A percentile compares a stretch with the other conserved stretches of the same genome.
Conservation (phyloP, 2,113 vertebrate genomes). For the Synchiropus splendidus region DNA sequence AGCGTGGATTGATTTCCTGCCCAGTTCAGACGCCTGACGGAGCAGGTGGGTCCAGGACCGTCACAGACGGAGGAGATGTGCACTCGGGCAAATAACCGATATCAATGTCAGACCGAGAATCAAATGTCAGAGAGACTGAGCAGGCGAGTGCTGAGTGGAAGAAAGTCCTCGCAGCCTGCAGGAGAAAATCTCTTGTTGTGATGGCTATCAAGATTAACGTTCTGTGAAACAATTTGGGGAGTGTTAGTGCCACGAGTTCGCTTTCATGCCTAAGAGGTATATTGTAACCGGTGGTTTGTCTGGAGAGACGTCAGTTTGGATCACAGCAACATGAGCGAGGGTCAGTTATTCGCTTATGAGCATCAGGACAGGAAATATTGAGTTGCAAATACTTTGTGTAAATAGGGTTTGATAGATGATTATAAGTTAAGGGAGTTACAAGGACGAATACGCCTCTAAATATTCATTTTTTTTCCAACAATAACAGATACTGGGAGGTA, state of each 20-base stretch:
- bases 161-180: no score
- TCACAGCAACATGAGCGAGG: constrained; percentile 1
- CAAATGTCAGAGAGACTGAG: constrained; percentile 2
- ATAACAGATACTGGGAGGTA: no score
- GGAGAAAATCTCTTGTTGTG: background rate
- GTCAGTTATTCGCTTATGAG: no score
- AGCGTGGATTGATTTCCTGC: constrained; percentile 56
- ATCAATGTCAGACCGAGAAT: constrained; percentile 14
- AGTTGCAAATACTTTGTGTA: no score
- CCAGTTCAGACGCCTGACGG: constrained; percentile 38
- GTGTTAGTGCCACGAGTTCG: background rate
- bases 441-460: no score
- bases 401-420: no score
- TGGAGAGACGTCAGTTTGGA: constrained; percentile 5
- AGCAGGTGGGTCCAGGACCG: constrained; percentile 41
- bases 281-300: constrained; percentile 2
- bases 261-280: constrained; percentile 1
- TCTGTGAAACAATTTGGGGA: constrained; percentile 1
- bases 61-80: constrained; percentile 13
- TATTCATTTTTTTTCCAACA: no score
- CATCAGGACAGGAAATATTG: no score
- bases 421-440: no score
- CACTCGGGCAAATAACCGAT: constrained; percentile 11
- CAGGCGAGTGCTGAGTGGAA: background rate
- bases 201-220: constrained; percentile 5